Evolutionary conservation across 2,888 invertebrate genomes (phyloP).

Genomic region (Mythimna albipuncta): DNA sequence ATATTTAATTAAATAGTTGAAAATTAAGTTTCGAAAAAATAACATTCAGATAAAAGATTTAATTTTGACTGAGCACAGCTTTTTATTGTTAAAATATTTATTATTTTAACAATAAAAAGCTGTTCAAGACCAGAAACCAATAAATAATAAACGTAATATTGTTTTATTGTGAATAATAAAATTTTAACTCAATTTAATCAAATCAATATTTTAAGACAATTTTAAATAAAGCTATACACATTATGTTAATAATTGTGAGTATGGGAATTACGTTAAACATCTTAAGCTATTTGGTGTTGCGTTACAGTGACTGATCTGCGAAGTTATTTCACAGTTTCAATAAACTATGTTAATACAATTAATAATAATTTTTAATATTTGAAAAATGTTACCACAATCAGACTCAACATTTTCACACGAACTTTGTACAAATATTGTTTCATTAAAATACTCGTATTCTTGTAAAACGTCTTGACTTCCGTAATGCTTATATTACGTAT

Average conservation of each 20-base stretch:
- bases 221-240: conserved; percentile 41
- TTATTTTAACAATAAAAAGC: conserved; percentile 18
- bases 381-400: conserved; percentile 82
- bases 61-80: conserved; percentile 35
- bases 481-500: conserved; percentile 83
- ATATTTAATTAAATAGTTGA: conserved; percentile 33
- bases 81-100: no score
- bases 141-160: neutral
- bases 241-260: conserved; percentile 67
- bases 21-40: conserved; percentile 50
- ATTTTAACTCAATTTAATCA: conserved; percentile 1
- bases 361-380: conserved; percentile 74
- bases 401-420: conserved; percentile 85
- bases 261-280: conserved; percentile 71
- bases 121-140: conserved; percentile 12
- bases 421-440: conserved; percentile 86
- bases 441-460: conserved; percentile 74
- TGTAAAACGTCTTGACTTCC: conserved; percentile 67
- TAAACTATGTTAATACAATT: conserved; percentile 76
- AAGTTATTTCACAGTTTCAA: conserved; percentile 76
- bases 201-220: conserved; percentile 14
- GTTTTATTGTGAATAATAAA: conserved; percentile 3
- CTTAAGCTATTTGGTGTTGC: conserved; percentile 88
- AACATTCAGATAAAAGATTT: conserved; percentile 29
- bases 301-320: conserved; percentile 83